Evolutionary conservation across 2,797 vertebrate species (phyloP).

Genomic region (Malurus splendens): DNA sequence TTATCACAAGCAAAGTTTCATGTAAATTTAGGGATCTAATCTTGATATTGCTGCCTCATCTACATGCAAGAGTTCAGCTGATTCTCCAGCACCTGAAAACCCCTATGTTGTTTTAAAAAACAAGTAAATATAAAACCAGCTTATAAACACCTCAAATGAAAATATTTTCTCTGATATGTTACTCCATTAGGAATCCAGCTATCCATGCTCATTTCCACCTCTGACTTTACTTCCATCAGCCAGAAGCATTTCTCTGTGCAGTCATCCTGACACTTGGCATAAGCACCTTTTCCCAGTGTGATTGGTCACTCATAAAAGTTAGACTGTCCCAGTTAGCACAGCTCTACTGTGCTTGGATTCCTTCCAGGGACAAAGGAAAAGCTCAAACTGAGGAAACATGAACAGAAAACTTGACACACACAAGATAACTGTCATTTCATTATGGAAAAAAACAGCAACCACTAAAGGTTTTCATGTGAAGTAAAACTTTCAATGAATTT

Average conservation of each 20-base stretch:
- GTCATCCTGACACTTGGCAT: background rate
- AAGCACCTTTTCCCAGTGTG: background rate
- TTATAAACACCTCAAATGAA: background rate
- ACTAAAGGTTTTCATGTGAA: background rate
- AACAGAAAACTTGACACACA: background rate
- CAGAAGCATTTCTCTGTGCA: background rate
- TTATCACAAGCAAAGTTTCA: background rate
- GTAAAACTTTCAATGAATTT: background rate
- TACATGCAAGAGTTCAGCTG: background rate
- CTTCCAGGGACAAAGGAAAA: background rate
- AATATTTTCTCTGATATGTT: background rate
- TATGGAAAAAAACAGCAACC: background rate
- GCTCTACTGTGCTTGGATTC: background rate
- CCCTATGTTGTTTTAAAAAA: background rate
- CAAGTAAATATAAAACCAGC: background rate
- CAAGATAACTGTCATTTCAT: rapidly evolving
- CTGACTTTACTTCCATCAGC: background rate
- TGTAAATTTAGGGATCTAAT: background rate
- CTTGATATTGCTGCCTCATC: background rate
- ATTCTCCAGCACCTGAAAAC: background rate
- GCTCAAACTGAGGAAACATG: background rate
- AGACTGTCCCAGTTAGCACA: background rate
- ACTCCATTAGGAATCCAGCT: background rate
- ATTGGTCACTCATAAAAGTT: background rate
- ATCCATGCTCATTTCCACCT: background rate